Evolutionary conservation across 2,797 vertebrate genomes (phyloP), one percentile per base, ranked within the genome.

Genomic region (Scolopax rusticola): DNA sequence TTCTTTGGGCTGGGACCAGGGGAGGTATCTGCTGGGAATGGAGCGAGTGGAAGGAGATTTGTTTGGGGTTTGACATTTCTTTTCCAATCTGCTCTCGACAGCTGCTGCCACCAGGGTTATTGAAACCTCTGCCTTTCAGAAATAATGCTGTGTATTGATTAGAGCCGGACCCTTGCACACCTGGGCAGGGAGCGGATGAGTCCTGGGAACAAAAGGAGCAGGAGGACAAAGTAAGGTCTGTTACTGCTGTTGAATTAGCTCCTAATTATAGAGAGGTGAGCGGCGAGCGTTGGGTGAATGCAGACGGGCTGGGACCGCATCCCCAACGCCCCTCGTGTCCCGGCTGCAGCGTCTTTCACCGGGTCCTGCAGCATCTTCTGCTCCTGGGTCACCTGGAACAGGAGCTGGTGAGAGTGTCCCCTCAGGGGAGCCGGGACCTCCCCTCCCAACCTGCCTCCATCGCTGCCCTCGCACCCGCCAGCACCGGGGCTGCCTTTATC

Each of bases 331-430:
- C 1, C 16, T 12, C 2, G 5, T 17, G 11, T 7, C 11, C 53
- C 0, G 1, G 1, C 47, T 38, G 43, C 12, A n/a, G 32, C 32
- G 3, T n/a, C 19, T 14, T 5, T 9, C 54, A 21, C 12, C 0
- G 3, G 36, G 23, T 13, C 23, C 17, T 48, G 18, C 43, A 27
- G 53, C 23, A 12, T 45, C 40, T 70, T 59, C 43, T 7, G 2
- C 30, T 13, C 21, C 19, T 1, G 3, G 24, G 9, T 73, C 15
- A 4, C 41, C 38, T 40, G 38, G 7, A 47, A 47, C 10, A 5
- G 53, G 71, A 41, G 53, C 7, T n/a, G 19, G 3, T 15, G 51
- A n/a, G 67, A 1, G 24, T 12, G 28, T 30, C 32, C 51, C 1
- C 0, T 18, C 0, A 0, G 56, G n/a, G 53, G 53, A 47, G 24